phyloP scores from a whole-genome alignment of 2,113 vertebrate species.

The Pristiophorus japonicus region DNA sequence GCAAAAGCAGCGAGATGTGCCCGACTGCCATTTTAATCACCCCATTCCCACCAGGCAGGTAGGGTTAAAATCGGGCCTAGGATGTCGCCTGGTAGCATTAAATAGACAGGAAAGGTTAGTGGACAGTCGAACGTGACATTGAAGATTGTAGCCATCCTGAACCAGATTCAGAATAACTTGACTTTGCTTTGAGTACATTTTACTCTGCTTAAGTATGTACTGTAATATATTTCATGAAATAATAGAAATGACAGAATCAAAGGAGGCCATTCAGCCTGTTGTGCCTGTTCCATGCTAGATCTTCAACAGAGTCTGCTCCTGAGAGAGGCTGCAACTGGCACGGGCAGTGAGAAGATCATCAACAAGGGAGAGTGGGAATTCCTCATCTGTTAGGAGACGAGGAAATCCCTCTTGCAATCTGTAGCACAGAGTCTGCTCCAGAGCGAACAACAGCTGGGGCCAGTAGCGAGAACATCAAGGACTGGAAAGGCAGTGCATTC shows the following conservation, averaged over 20 bases:
- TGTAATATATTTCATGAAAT: not conserved
- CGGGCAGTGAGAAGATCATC: not conserved
- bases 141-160: not conserved
- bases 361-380: not conserved
- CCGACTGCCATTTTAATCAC: not conserved
- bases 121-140: not conserved
- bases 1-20: not conserved
- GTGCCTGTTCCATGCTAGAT: not conserved
- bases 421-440: not conserved
- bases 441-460: not conserved
- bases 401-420: not conserved
- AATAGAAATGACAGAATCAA: not conserved
- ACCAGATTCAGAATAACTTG: not conserved
- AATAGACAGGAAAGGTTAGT: not conserved
- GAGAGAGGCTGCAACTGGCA: not conserved
- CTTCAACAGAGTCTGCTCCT: not conserved
- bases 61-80: not conserved
- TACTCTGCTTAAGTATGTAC: not conserved
- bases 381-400: not conserved
- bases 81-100: not conserved
- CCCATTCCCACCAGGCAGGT: not conserved
- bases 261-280: not conserved
- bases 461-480: too few relatives aligned
- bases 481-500: too few relatives aligned
- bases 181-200: not conserved